These are phyloP conservation scores for Passer domesticus DNA, from an alignment of 2,113 vertebrate species.

Conservation along the genomic window DNA sequence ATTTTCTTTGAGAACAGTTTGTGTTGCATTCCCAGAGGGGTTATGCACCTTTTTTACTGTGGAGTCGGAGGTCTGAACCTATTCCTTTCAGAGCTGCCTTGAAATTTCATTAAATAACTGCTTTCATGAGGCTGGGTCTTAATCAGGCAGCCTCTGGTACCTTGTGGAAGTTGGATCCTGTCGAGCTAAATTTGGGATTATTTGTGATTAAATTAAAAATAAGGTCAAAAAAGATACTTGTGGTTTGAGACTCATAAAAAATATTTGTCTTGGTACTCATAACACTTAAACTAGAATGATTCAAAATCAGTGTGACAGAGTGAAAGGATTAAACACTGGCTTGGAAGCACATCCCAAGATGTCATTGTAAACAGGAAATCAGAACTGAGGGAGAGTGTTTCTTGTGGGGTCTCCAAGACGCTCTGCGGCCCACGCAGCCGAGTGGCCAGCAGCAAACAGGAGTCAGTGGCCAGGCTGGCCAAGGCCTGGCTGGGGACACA, in stretches of 20 bases:
- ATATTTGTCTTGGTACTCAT: constrained; percentile 58
- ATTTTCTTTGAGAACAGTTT: not conserved
- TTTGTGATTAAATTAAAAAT: constrained; percentile 55
- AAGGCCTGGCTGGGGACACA: not conserved
- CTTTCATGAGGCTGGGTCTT: not conserved
- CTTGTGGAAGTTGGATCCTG: not conserved
- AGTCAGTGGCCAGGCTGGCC: not conserved
- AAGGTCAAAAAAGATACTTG: constrained; percentile 46
- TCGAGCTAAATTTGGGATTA: constrained; percentile 20
- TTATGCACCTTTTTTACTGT: not conserved
- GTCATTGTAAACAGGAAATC: constrained; percentile 66
- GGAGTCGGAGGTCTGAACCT: not conserved
- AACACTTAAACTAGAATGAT: constrained; percentile 47
- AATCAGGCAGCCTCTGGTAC: not conserved
- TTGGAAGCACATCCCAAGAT: constrained; percentile 53
- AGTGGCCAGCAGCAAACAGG: not conserved
- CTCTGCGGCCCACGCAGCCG: not conserved
- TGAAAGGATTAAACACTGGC: constrained; percentile 40
- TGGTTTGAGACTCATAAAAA: constrained; percentile 55
- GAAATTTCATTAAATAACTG: not conserved
- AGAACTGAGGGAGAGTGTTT: constrained; percentile 41
- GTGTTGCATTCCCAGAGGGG: not conserved
- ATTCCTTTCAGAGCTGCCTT: not conserved
- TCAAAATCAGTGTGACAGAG: constrained; percentile 61
- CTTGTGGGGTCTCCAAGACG: constrained; percentile 5